Evolutionary conservation across 2,888 invertebrate species (phyloP).

Genomic region (Euproctis similis): DNA sequence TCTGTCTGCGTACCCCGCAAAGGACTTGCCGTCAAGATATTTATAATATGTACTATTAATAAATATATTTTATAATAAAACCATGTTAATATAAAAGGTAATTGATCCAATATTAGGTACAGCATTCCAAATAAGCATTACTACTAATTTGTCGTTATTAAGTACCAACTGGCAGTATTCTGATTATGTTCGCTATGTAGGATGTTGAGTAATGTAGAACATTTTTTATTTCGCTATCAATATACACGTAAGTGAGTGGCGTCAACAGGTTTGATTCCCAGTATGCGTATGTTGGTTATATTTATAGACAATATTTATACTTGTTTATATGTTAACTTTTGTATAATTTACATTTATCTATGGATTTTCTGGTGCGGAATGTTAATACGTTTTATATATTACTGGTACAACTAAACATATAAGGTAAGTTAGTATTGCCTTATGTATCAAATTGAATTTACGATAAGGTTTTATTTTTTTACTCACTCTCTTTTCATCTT

Average conservation of each 20-base stretch:
- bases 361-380: slow-evolving; percentile 8
- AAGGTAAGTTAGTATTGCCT: too few species aligned
- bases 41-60: too few species aligned
- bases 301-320: too few species aligned
- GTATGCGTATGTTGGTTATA: too few species aligned
- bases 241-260: slow-evolving; percentile 2
- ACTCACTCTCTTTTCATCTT: too few species aligned
- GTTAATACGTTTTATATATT: slow-evolving; percentile 5
- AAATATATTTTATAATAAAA: not conserved
- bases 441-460: too few species aligned
- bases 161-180: slow-evolving; percentile 15
- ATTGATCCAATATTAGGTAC: slow-evolving; percentile 14
- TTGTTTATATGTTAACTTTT: too few species aligned
- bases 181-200: slow-evolving; percentile 5
- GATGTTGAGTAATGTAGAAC: slow-evolving; percentile 10
- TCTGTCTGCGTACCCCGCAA: too few species aligned
- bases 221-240: too few species aligned
- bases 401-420: slow-evolving; percentile 3
- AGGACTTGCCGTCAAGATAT: too few species aligned
- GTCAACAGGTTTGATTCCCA: slow-evolving; percentile 2
- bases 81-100: not conserved
- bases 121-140: slow-evolving; percentile 30
- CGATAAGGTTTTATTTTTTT: too few species aligned
- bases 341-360: slow-evolving; percentile 6
- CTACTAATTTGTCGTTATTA: slow-evolving; percentile 28